Base-by-base conservation (phyloP, 2,888 invertebrate species). In the Spodoptera littoralis region DNA sequence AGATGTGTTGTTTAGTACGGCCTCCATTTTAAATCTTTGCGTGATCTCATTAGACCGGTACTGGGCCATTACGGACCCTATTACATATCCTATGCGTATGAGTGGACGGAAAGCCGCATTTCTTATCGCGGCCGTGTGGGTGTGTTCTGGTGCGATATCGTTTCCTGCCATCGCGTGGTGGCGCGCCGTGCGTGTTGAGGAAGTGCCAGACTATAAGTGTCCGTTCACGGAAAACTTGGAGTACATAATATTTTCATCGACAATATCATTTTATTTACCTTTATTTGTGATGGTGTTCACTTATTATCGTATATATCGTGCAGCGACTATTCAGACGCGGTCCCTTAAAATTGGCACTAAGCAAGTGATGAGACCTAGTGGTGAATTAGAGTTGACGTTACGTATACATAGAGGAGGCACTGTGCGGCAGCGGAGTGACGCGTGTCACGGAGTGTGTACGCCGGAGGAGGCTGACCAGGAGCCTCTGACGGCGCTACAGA, bases 41-140 rank as follows among this genome's bases (percentile, higher is more conserved):
- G 99, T 99, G 41, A 99, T 99, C 83, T 98, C 98, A 0, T 90
- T 99, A 82, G 99, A 99, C 89, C 96, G 99, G 18, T 99, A 99
- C 91, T 99, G 99, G 99, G 99, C 99, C 50, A 99, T 99, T 71
- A 99, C 99, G 12, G 99, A 99, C 92, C 99, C 99, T 0, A 99
- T 99, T 77, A 98, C 98, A 52, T 99, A 99, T 92, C 99, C 99
- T 1, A 98, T 97, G 94, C 96, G 97, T 72, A 99, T 99, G 98
- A 98, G 98, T 30, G 96, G 97, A 47, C 96, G 96, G 65, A 96
- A 98, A 63, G 98, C 99, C 0, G 97, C 97, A 4, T 95, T 97
- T 30, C 95, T 99, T 9, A 99, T 99, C 70, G 98, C 98, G 0
- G 97, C 97, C 8, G 99, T 99, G 6, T 99, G 99, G 99, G 96